These are phyloP conservation scores for Xerus rutilus DNA, from an alignment of 2,797 vertebrate species.

Conservation along the genomic window DNA sequence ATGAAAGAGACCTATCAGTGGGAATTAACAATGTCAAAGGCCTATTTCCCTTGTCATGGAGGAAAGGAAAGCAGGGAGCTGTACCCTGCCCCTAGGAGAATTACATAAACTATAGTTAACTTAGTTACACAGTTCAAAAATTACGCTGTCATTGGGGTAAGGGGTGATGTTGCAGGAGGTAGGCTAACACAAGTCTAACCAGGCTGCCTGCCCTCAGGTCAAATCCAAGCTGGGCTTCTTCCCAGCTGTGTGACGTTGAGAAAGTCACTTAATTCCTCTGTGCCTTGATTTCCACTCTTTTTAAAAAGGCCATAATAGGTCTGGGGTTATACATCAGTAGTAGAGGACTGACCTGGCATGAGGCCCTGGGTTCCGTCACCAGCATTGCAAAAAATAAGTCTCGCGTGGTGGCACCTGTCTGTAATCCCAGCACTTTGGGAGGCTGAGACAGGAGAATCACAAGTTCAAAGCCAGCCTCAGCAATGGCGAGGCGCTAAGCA, in stretches of 20 bases:
- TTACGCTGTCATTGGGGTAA: not conserved
- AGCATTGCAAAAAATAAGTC: not conserved
- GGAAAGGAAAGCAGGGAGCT: not conserved
- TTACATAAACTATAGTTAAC: constrained; percentile 52
- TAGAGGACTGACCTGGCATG: not conserved
- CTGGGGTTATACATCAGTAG: not conserved
- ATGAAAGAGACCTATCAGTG: not conserved
- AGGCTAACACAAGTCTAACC: not conserved
- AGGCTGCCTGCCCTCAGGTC: constrained; percentile 18
- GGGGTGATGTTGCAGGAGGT: not conserved
- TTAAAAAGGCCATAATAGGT: not conserved
- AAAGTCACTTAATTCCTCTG: constrained; percentile 8
- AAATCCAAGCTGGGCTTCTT: not conserved
- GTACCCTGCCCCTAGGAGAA: not conserved
- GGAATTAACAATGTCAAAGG: not conserved
- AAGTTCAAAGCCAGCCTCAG: too few species aligned
- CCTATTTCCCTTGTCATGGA: not conserved
- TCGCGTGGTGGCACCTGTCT: too few species aligned
- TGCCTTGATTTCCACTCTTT: not conserved
- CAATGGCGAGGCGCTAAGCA: too few species aligned
- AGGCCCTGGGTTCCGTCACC: not conserved
- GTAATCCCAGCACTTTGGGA: too few species aligned
- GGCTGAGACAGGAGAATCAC: too few species aligned
- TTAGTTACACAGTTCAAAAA: constrained; percentile 39
- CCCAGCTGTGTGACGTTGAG: not conserved